Evolutionary conservation across 2,113 vertebrate genomes (phyloP), one percentile per base, ranked within the genome.

Genomic region (Struthidea cinerea): DNA sequence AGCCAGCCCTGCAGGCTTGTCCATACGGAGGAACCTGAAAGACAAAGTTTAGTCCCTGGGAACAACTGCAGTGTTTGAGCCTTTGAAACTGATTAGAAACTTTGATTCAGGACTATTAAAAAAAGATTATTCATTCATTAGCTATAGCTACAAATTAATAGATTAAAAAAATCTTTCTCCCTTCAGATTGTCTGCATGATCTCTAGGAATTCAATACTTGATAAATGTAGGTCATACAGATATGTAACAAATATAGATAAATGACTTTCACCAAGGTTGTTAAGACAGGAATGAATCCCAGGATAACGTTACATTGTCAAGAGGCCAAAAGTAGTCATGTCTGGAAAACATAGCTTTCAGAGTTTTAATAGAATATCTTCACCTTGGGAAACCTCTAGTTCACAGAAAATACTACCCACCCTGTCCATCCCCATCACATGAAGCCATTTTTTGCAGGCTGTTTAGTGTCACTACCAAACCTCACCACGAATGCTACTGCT

Each of bases 321-420:
- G 94, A 96, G 97, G 94, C 80, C 89, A 90, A 94, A 97, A 94
- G 76, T 67, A 94, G 84, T 87, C 11, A 67, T 68, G 64, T 75
- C 67, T 91, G 50, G 37, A 39, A 92, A 92, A 78, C 41, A 56
- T 9, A 73, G 39, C 37, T 97, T 84, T 85, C 84, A 82, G 61
- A 89, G 68, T 77, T 95, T 96, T 97, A 97, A 94, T 93, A 94
- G 93, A 96, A 96, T 94, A 94, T 78, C 35, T 91, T 96, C 78
- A 95, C 84, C 93, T 88, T 91, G 93, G 89, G 78, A 95, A 85
- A 88, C 73, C 89, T 81, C 13, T 52, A 16, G 69, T 85, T 79
- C 64, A 52, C 0, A 16, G 56, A 74, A 96, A 76, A 84, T 60
- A 69, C 11, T 11, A 63, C 12, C 7, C 0, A 0, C 7, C 13